These are phyloP conservation scores for Gymnocephalus cernua DNA, from an alignment of 2,113 vertebrate species.

Conservation along the genomic window DNA sequence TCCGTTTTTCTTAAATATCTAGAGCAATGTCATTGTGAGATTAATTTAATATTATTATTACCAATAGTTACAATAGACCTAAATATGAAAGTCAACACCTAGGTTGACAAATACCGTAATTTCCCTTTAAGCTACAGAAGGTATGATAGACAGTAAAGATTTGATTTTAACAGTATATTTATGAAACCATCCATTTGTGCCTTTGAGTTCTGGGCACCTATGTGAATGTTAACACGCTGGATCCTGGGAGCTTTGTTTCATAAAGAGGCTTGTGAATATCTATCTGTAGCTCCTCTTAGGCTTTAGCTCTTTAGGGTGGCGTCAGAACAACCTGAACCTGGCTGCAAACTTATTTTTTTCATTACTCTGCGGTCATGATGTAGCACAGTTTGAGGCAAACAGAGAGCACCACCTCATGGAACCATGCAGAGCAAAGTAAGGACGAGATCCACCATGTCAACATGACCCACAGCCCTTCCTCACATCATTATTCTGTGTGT, in stretches of 20 bases:
- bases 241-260: conserved; percentile 27
- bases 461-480: conserved; percentile 33
- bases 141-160: neutral
- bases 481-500: conserved; percentile 57
- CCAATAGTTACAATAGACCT: neutral
- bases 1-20: neutral
- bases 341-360: conserved; percentile 32
- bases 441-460: conserved; percentile 46
- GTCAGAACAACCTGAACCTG: conserved; percentile 15
- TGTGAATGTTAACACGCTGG: conserved; percentile 5
- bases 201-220: neutral
- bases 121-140: conserved; percentile 1
- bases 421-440: conserved; percentile 26
- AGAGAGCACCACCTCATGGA: conserved; percentile 19
- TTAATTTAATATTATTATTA: neutral
- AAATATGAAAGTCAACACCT: neutral
- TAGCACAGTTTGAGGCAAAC: conserved; percentile 46
- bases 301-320: conserved; percentile 23
- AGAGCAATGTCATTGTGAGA: neutral
- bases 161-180: neutral
- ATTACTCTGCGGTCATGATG: conserved; percentile 29
- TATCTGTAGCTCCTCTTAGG: conserved; percentile 25
- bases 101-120: neutral
- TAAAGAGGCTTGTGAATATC: conserved; percentile 13
- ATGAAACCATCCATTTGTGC: neutral